Percentiles rank a stretch among this genome's conserved stretches.
Evolutionary conservation across 1,140 invertebrate species (phyloP).

Genomic region (Drosophila sturtevanti): DNA sequence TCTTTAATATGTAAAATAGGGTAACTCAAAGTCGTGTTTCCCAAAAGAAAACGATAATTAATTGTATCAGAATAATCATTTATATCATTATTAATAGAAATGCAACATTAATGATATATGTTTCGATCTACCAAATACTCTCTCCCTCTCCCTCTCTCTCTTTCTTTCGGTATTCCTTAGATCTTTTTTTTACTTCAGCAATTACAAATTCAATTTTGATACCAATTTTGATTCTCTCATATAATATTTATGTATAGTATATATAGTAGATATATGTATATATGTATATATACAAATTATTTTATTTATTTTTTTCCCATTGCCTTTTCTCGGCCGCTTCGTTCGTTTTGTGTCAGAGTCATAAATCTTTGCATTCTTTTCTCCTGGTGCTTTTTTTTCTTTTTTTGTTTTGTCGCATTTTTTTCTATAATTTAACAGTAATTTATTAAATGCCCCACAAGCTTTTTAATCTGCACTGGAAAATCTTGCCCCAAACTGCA

Average conservation of each 20-base stretch:
- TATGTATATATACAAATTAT: not conserved
- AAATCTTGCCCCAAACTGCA: slow-evolving; percentile 62
- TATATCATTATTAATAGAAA: no score
- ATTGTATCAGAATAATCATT: no score
- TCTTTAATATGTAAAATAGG: no score
- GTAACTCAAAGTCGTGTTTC: no score
- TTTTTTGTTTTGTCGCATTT: slow-evolving; percentile 22
- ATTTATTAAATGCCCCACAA: slow-evolving; percentile 71
- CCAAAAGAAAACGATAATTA: no score
- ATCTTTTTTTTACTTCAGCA: not conserved
- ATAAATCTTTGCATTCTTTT: slow-evolving; percentile 36
- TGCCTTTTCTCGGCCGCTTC: not conserved
- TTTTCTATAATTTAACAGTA: slow-evolving; percentile 68
- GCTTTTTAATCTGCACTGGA: slow-evolving; percentile 68
- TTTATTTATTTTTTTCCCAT: not conserved
- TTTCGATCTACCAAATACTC: not conserved
- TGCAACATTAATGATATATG: no score
- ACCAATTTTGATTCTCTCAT: not conserved
- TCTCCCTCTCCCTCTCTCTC: no score
- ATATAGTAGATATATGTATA: not conserved
- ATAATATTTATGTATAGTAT: not conserved
- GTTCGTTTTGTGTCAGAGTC: slow-evolving; percentile 6
- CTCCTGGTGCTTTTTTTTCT: not conserved
- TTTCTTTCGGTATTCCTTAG: not conserved
- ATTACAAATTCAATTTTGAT: not conserved